Evolutionary conservation across 2,113 vertebrate species (phyloP).

Genomic region (Engraulis encrasicolus): DNA sequence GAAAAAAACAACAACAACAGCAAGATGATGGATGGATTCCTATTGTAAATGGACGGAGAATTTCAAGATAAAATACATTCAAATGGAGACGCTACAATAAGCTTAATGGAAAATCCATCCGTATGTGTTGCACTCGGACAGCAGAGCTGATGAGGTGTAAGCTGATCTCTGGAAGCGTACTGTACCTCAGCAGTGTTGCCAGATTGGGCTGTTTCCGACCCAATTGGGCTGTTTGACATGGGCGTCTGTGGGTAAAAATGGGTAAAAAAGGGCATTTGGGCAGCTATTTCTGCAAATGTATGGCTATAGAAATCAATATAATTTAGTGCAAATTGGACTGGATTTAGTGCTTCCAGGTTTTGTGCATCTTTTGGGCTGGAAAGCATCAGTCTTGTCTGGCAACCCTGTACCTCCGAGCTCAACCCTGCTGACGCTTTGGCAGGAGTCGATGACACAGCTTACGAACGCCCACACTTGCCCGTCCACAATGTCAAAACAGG

Average conservation of each 20-base stretch:
- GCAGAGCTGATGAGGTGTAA: not conserved
- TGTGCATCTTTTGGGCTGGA: too few species aligned
- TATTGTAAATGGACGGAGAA: too few species aligned
- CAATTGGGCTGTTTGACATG: too few species aligned
- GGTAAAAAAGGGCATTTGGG: too few species aligned
- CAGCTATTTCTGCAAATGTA: too few species aligned
- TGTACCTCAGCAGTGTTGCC: too few species aligned
- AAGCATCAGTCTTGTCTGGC: too few species aligned
- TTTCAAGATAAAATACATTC: not conserved
- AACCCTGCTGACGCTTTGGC: not conserved
- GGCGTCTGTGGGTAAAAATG: too few species aligned
- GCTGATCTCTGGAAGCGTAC: not conserved
- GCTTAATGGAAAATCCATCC: not conserved
- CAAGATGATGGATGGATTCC: slow-evolving; percentile 13
- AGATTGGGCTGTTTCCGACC: too few species aligned
- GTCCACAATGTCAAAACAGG: not conserved
- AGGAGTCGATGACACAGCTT: not conserved
- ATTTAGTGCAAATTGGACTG: too few species aligned
- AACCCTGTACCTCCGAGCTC: not conserved
- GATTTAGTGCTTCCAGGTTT: too few species aligned
- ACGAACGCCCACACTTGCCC: not conserved
- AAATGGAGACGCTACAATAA: not conserved
- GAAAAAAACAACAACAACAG: not conserved
- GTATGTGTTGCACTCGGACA: not conserved
- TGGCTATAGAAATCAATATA: too few species aligned